Evolutionary conservation across 2,113 vertebrate species (phyloP), one percentile per base, ranked within the genome.

Genomic region (Anhinga rufa): DNA sequence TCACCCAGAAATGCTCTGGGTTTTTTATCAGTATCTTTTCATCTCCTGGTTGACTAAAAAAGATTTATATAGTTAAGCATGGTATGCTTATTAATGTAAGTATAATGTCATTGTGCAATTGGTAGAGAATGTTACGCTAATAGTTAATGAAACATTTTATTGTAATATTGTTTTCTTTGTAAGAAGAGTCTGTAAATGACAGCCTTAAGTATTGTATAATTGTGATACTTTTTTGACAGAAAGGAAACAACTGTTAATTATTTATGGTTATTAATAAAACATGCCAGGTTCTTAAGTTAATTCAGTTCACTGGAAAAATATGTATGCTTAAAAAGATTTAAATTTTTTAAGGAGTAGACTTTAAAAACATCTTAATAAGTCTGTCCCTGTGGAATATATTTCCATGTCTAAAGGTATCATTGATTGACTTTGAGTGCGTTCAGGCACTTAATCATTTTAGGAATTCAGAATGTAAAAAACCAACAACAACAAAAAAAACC

Each of bases 201-300:
- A 88, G 92, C 82, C 90, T 62, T 42, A 81, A 96, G 87, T 89
- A 49, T 78, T 81, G 42, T 80, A 29, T 82, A 92, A 71, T 90
- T 74, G 69, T 32, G 7, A 75, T 34, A 4, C 40, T 69, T 92
- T 89, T 87, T 51, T 88, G 75, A 70, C 79, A 90, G 76, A 83
- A 88, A 61, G 86, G 75, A 86, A 92, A 81, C 61, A 94, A 55
- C 68, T 86, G 70, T 74, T 96, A 78, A 90, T 95, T 92, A 92
- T 83, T 96, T 83, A 9, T 78, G 82, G 65, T 57, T 93, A 75
- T 95, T 92, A 86, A 83, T 58, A 70, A 90, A 90, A 86, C 44
- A 46, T 70, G 42, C 48, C 62, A 29, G 70, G 78, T 88, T 81
- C 74, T 80, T 31, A 22, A 91, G 48, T 75, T 80, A 84, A 72